Conservation (phyloP, 37 sponge, comb jelly and placozoan species). For the Spongilla lacustris region DNA sequence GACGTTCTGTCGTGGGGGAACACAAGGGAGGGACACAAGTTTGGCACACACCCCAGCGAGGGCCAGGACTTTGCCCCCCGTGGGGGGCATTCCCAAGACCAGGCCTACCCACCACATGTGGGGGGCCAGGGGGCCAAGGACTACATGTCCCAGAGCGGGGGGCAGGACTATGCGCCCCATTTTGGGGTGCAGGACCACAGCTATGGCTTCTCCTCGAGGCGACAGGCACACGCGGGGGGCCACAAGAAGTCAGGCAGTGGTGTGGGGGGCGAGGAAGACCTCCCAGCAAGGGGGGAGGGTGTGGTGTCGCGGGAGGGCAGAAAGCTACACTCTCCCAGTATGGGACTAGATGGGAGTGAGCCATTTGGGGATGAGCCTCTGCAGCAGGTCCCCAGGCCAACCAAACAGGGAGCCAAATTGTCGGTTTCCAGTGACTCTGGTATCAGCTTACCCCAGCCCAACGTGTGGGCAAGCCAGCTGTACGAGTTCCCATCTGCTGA, state of each 20-base stretch:
- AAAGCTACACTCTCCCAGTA: neutral
- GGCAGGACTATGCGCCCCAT: too few relatives aligned
- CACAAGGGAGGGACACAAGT: neutral
- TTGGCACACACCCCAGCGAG: neutral
- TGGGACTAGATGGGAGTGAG: neutral
- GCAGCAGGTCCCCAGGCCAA: neutral
- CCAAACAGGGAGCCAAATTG: neutral
- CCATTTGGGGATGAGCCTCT: neutral
- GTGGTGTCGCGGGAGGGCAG: neutral
- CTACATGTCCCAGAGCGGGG: neutral
- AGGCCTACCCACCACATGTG: neutral
- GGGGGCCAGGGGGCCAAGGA: neutral
- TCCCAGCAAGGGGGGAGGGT: neutral
- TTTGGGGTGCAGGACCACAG: neutral
- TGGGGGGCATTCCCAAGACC: neutral
- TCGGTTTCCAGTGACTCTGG: constrained; percentile 24
- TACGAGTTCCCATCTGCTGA: neutral
- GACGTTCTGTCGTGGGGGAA: constrained; percentile 16
- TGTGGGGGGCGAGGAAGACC: neutral
- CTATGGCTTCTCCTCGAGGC: neutral
- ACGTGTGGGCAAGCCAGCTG: neutral
- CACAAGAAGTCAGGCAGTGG: neutral
- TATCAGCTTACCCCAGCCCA: neutral
- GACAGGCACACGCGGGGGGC: neutral
- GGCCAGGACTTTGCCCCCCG: neutral